phyloP scores from a whole-genome alignment of 2,888 invertebrate genomes.

The Magallana nippona region DNA sequence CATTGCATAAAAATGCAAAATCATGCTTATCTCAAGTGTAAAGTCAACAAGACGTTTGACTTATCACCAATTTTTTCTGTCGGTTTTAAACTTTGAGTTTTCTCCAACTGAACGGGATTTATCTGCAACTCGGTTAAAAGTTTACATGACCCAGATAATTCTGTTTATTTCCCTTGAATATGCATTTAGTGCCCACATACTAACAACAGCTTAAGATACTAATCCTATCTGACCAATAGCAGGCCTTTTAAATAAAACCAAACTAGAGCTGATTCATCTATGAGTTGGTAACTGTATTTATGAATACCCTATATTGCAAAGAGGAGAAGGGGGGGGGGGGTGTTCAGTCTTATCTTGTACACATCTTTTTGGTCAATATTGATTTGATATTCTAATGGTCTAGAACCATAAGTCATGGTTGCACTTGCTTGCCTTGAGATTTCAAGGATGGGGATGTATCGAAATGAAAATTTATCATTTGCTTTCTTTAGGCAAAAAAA shows the following conservation, averaged over 20 bases:
- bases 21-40: conserved; percentile 28
- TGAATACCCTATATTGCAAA: too few species aligned
- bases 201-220: not conserved
- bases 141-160: not conserved
- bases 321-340: too few species aligned
- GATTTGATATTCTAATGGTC: too few species aligned
- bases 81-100: conserved; percentile 13
- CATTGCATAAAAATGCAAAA: conserved; percentile 20
- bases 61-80: conserved; percentile 23
- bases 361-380: too few species aligned
- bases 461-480: too few species aligned
- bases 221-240: too few species aligned
- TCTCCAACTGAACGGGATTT: not conserved
- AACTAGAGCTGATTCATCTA: not conserved
- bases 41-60: conserved; percentile 14
- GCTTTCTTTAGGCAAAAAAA: too few species aligned
- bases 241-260: too few species aligned
- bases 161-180: not conserved
- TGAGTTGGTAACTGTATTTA: conserved; percentile 26
- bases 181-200: not conserved
- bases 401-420: too few species aligned
- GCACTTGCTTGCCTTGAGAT: too few species aligned
- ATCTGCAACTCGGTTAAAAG: conserved; percentile 3
- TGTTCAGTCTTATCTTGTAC: too few species aligned
- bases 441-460: too few species aligned